These are phyloP conservation scores for Diarsia rubi DNA, from an alignment of 2,888 invertebrate genomes.

Conservation along the genomic window DNA sequence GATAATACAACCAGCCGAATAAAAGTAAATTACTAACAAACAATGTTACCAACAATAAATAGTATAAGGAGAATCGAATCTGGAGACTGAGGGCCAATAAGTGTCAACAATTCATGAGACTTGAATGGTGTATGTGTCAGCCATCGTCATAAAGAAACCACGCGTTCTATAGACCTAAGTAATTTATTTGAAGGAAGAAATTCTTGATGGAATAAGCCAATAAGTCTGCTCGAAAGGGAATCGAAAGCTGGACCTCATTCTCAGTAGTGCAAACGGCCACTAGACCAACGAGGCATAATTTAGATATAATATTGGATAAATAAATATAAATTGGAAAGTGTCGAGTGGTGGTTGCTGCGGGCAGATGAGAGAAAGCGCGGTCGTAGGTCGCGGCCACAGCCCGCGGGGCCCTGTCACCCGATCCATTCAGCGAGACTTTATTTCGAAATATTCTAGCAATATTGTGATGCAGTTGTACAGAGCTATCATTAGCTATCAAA, in stretches of 20 bases:
- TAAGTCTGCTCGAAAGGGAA: not conserved
- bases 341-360: conserved; percentile 63
- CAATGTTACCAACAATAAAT: conserved; percentile 74
- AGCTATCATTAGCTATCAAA: conserved; percentile 23
- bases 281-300: conserved; percentile 1
- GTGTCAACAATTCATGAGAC: not conserved
- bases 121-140: not conserved
- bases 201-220: not conserved
- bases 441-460: conserved; percentile 35
- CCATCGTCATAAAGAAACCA: not conserved
- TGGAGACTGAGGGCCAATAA: not conserved
- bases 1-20: conserved; percentile 50
- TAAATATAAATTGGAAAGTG: conserved; percentile 45
- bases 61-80: not conserved
- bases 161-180: not conserved
- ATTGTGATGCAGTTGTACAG: conserved; percentile 4
- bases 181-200: not conserved
- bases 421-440: conserved; percentile 57
- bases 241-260: not conserved
- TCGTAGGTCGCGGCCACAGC: conserved; percentile 76
- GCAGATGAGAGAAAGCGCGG: conserved; percentile 81
- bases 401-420: conserved; percentile 67
- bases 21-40: conserved; percentile 63
- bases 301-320: not conserved
- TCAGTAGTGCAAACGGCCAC: not conserved